These are phyloP conservation scores for Phoeniculus purpureus DNA, from an alignment of 2,797 vertebrate species.

Conservation along the genomic window DNA sequence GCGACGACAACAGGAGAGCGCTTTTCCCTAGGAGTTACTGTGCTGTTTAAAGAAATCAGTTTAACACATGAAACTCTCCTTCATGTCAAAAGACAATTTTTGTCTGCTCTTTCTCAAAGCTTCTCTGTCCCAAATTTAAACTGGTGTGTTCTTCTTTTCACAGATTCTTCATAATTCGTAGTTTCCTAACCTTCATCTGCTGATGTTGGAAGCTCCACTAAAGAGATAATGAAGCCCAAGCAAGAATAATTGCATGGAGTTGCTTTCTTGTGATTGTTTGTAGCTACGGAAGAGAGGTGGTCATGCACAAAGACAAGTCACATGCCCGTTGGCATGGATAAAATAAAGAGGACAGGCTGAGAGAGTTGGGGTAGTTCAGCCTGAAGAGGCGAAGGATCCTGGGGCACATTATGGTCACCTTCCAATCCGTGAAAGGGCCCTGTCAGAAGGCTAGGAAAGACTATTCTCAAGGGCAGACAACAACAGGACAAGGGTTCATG, in stretches of 20 bases:
- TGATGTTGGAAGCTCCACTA: neutral
- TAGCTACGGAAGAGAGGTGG: neutral
- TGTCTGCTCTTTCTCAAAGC: neutral
- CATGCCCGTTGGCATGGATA: neutral
- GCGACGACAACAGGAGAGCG: neutral
- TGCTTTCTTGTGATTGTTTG: neutral
- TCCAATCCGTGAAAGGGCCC: too few relatives aligned
- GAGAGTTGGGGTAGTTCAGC: too few relatives aligned
- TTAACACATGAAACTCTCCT: neutral
- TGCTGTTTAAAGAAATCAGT: neutral
- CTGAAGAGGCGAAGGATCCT: too few relatives aligned
- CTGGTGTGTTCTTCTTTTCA: neutral
- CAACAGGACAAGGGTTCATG: too few relatives aligned
- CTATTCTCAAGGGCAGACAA: too few relatives aligned
- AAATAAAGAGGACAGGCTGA: neutral
- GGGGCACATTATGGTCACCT: too few relatives aligned
- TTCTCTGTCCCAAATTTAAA: neutral
- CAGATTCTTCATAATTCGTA: neutral
- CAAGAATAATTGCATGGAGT: neutral
- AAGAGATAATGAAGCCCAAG: neutral
- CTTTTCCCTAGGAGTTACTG: neutral
- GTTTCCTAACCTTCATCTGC: neutral
- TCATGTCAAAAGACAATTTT: neutral
- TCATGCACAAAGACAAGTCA: rapidly evolving
- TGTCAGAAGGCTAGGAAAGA: too few relatives aligned